phyloP scores from a whole-genome alignment of 1,140 invertebrate genomes.

The Brachionus sp. region DNA sequence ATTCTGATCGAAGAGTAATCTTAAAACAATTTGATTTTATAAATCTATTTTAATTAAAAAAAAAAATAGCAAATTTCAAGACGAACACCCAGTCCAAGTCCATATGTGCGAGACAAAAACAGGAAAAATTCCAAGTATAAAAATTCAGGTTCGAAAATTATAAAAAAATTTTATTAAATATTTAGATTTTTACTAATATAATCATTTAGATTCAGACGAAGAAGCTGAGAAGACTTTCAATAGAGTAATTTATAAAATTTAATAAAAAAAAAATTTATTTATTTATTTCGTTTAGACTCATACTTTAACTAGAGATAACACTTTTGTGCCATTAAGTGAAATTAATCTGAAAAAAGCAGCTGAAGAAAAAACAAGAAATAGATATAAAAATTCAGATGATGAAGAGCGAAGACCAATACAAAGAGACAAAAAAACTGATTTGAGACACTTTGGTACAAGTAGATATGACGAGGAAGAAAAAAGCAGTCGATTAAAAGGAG shows the following conservation, averaged over 20 bases:
- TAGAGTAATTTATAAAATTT: background rate
- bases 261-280: background rate
- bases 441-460: background rate
- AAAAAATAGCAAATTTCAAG: background rate
- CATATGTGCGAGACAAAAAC: background rate
- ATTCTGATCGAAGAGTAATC: background rate
- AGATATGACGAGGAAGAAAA: background rate
- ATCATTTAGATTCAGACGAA: conserved; percentile 10
- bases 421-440: background rate
- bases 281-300: background rate
- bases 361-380: conserved; percentile 5
- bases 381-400: conserved; percentile 14
- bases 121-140: background rate
- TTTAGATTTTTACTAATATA: background rate
- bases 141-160: conserved; percentile 8
- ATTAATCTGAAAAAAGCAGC: conserved; percentile 33
- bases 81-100: background rate
- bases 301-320: conserved; percentile 28
- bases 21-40: background rate
- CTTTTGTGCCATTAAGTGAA: conserved; percentile 39
- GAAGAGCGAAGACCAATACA: background rate
- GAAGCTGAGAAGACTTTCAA: conserved; percentile 31
- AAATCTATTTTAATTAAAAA: background rate
- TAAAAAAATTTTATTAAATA: background rate
- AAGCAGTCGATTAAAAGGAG: background rate